Evolutionary conservation across 2,888 invertebrate genomes (phyloP).

Genomic region (Corbicula japonica): DNA sequence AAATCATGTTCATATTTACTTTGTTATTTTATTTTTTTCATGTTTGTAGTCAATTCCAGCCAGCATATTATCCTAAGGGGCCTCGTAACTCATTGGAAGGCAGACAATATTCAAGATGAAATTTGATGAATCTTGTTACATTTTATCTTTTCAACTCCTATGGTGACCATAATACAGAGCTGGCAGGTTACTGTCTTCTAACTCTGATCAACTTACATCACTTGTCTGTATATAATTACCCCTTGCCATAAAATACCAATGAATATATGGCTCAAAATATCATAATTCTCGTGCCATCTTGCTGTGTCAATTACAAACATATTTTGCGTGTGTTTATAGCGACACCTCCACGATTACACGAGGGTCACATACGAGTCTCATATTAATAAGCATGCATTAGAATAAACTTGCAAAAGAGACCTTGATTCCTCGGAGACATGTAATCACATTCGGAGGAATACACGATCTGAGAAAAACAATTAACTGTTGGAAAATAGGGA

Average conservation of each 20-base stretch:
- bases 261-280: constrained; percentile 51
- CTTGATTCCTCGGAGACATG: constrained; percentile 52
- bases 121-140: constrained; percentile 53
- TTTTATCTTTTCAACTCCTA: constrained; percentile 54
- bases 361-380: constrained; percentile 63
- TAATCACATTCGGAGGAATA: constrained; percentile 62
- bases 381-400: constrained; percentile 67
- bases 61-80: constrained; percentile 22
- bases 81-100: constrained; percentile 32
- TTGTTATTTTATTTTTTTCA: too few species aligned
- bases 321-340: constrained; percentile 55
- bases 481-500: constrained; percentile 61
- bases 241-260: constrained; percentile 57
- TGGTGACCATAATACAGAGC: constrained; percentile 39
- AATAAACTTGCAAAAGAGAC: constrained; percentile 59
- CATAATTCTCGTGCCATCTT: constrained; percentile 56
- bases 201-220: constrained; percentile 18
- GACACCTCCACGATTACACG: constrained; percentile 58
- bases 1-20: too few species aligned
- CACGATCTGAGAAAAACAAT: constrained; percentile 71
- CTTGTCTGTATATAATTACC: constrained; percentile 39
- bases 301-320: constrained; percentile 65
- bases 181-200: constrained; percentile 27
- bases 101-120: constrained; percentile 43
- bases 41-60: constrained; percentile 21